These are phyloP conservation scores for Anagyrus pseudococci DNA, from an alignment of 2,888 invertebrate species.

Conservation along the genomic window DNA sequence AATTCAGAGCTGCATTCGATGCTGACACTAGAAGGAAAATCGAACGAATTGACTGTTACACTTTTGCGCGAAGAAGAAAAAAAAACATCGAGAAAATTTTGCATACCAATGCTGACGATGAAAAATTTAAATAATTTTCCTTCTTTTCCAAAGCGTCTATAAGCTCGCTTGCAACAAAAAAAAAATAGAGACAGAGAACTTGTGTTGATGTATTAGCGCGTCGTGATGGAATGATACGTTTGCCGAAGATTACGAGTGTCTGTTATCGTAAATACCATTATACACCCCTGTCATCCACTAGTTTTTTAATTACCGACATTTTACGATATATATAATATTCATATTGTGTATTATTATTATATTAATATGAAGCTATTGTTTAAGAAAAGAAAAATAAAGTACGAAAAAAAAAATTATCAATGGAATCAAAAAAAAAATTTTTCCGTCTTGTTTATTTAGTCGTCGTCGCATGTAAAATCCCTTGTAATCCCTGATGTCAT, in stretches of 20 bases:
- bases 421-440: not conserved
- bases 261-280: not conserved
- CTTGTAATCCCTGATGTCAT: conserved; percentile 7
- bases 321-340: conserved; percentile 8
- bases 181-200: not conserved
- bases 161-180: not conserved
- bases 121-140: no score
- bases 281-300: not conserved
- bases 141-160: not conserved
- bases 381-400: conserved; percentile 12
- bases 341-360: conserved; percentile 7
- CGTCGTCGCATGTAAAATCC: not conserved
- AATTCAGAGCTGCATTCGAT: no score
- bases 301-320: conserved; percentile 20
- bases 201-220: not conserved
- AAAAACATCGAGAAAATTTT: no score
- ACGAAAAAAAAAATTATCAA: conserved; percentile 15
- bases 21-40: no score
- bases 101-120: no score
- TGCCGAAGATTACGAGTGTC: not conserved
- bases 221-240: not conserved
- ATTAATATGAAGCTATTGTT: conserved; percentile 21
- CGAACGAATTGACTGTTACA: no score
- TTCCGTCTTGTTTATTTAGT: not conserved
- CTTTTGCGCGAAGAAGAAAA: no score